Base-by-base conservation (phyloP, 1,140 invertebrate genomes). In the Orchesella cincta region DNA sequence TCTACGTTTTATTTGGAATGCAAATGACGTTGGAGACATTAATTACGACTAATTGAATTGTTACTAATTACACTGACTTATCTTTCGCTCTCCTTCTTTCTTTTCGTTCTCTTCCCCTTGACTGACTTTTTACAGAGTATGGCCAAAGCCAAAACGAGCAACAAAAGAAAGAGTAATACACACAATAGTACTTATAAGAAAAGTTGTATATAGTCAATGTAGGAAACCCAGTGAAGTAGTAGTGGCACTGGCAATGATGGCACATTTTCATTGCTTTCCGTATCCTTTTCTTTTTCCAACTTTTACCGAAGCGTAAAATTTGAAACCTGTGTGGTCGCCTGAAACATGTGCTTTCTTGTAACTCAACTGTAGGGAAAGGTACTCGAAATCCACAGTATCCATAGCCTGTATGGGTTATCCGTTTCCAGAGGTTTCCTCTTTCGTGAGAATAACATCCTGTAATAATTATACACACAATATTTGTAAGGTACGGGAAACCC, bases 31-130 rank as follows among this genome's bases (percentile, higher is more conserved):
- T 76, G 74, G 74, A 78, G 78, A 81, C 81, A 80, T 81, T 81
- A 81, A 80, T 81, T 81, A 81, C 75, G 62, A 78, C 78, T 80
- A 81, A 81, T 81, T 81, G 81, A 81, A 81, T 81, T 81, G 78
- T 81, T 81, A 78, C 81, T 81, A 81, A 81, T 81, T 81, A 81
- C 80, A 81, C 79, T 75, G 78, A 78, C 79, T 81, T 81, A 79
- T 81, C 80, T 77, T 75, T 74, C 62, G 62, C 62, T 67, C 62
- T 35, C 62, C 33, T 67, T 67, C 62, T 33, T 67, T 57, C 52
- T 57, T 33, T 67, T 29, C 62, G 5, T 33, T 33, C 33, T 33
- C 31, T 67, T 67, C 62, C 62, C 62, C 62, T 67, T 67, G 62
- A 67, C 62, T 67, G 28, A 67, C 62, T 67, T 67, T 67, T 67